Percentiles rank a stretch among this genome's conserved stretches.
Conservation (phyloP, 2,113 vertebrate species). For the Mormyrus iriodes region DNA sequence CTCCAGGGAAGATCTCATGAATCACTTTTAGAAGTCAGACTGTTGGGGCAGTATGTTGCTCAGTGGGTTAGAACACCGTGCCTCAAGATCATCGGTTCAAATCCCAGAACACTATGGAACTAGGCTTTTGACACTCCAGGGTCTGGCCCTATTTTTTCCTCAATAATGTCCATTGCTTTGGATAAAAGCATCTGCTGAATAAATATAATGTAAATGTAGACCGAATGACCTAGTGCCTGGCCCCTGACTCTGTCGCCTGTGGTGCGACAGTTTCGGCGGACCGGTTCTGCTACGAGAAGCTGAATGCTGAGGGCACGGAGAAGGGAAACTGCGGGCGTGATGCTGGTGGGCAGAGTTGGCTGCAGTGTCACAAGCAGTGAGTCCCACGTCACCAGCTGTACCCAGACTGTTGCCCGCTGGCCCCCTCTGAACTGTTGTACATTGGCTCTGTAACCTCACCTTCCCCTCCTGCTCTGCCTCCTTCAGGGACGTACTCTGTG, state of each 20-base stretch:
- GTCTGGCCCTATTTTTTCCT: background rate
- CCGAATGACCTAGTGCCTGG: background rate
- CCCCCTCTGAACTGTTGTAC: background rate
- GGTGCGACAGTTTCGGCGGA: constrained; percentile 70
- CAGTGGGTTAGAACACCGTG: background rate
- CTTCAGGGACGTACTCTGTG: constrained; percentile 83
- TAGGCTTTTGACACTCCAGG: background rate
- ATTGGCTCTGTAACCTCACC: background rate
- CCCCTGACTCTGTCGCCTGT: background rate
- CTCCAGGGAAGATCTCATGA: background rate
- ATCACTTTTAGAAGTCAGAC: background rate
- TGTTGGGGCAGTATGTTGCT: background rate
- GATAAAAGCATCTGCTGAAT: background rate
- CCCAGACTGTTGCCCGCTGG: background rate
- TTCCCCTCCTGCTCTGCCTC: background rate
- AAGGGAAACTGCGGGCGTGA: constrained; percentile 85
- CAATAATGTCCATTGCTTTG: background rate
- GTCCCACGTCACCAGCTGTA: constrained; percentile 35
- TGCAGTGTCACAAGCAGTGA: constrained; percentile 93
- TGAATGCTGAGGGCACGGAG: constrained; percentile 88
- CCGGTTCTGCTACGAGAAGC: constrained; percentile 90
- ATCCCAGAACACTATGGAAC: background rate
- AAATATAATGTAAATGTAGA: background rate
- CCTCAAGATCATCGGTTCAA: background rate
- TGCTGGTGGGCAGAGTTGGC: constrained; percentile 73